phyloP scores from a whole-genome alignment of 35 echinoderm and acorn worm genomes.

The Lytechinus pictus region DNA sequence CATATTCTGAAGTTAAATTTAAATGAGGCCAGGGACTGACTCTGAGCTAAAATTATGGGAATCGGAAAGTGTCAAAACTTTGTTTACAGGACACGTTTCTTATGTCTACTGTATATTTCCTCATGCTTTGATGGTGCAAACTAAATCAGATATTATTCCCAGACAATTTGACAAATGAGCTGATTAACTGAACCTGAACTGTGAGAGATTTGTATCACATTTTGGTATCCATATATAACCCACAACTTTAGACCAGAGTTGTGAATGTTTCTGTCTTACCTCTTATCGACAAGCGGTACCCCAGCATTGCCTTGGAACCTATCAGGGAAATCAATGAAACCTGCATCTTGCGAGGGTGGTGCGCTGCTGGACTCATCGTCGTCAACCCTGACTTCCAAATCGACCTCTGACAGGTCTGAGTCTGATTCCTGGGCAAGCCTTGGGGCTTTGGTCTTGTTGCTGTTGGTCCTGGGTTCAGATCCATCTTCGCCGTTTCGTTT shows the following conservation, averaged over 20 bases:
- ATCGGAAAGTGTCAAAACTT: too few relatives aligned
- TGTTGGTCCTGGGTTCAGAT: background rate
- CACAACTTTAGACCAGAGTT: background rate
- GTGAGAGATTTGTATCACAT: too few relatives aligned
- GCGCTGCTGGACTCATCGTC: background rate
- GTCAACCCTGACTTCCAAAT: background rate
- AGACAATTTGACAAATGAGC: too few relatives aligned
- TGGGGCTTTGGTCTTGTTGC: conserved; percentile 24
- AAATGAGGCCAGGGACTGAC: too few relatives aligned
- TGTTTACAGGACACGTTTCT: too few relatives aligned
- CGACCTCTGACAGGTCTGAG: background rate
- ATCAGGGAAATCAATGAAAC: conserved; percentile 38
- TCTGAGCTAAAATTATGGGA: too few relatives aligned
- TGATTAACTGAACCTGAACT: too few relatives aligned
- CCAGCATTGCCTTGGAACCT: conserved; percentile 8
- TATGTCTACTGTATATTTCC: too few relatives aligned
- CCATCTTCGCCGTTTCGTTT: background rate
- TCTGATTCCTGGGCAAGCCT: background rate
- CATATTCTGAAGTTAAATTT: too few relatives aligned
- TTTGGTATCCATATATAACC: too few relatives aligned
- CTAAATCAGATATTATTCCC: too few relatives aligned
- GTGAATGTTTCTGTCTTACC: background rate
- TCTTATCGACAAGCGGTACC: conserved; percentile 7
- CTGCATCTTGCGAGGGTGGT: background rate
- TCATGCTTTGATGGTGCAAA: too few relatives aligned